Conservation (phyloP, 1,140 invertebrate genomes). For the Hydropsyche tenuis region DNA sequence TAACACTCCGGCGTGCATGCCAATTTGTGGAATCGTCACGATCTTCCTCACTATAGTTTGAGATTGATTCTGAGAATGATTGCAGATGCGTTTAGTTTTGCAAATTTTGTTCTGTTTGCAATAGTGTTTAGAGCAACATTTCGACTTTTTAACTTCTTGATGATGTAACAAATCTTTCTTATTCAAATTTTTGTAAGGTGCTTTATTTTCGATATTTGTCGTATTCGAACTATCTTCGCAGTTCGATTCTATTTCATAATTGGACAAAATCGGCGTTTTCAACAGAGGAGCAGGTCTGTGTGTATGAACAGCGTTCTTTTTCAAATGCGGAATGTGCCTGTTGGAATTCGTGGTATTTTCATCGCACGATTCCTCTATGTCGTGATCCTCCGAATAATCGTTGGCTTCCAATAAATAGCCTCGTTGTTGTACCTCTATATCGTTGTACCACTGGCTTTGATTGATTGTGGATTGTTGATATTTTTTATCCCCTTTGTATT, state of each 20-base stretch:
- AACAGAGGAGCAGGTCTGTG: constrained; percentile 11
- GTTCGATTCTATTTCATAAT: background rate
- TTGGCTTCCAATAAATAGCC: background rate
- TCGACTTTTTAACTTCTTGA: background rate
- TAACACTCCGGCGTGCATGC: constrained; percentile 31
- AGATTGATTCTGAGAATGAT: constrained; percentile 4
- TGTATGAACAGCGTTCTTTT: background rate
- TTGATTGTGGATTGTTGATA: background rate
- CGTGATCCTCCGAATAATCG: constrained; percentile 2
- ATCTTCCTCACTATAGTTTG: constrained; percentile 28
- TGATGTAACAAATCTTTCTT: constrained; percentile 12
- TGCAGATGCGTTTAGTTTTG: constrained; percentile 17
- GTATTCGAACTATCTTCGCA: background rate
- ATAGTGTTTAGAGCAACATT: constrained; percentile 25
- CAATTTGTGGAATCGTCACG: constrained; percentile 32
- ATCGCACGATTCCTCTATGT: background rate
- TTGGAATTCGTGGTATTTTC: background rate
- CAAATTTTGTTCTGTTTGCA: constrained; percentile 11
- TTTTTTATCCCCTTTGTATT: constrained; percentile 18
- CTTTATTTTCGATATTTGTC: background rate
- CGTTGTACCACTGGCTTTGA: constrained; percentile 23
- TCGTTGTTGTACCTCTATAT: background rate
- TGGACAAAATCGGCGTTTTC: constrained; percentile 20
- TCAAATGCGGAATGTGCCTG: background rate
- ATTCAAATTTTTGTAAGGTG: background rate